These are phyloP conservation scores for Trissolcus basalis DNA, from an alignment of 1,140 invertebrate species.

Conservation along the genomic window DNA sequence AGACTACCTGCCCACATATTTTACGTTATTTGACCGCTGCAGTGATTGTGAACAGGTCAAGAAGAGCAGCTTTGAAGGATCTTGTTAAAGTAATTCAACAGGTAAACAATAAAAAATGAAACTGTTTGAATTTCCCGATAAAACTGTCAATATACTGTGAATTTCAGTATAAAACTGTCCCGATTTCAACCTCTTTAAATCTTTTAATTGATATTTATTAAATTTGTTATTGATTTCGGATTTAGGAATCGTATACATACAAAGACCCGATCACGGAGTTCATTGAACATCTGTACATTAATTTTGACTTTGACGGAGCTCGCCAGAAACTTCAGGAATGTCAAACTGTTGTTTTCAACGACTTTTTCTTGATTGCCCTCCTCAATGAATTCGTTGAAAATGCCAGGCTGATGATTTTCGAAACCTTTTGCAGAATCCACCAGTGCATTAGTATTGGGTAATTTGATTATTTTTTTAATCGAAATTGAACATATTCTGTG, in stretches of 20 bases:
- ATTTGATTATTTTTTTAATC: constrained; percentile 12
- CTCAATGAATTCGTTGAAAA: constrained; percentile 99
- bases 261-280: constrained; percentile 99
- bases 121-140: background rate
- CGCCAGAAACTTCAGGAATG: constrained; percentile 97
- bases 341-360: constrained; percentile 94
- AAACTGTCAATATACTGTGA: no score
- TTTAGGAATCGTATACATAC: constrained; percentile 96
- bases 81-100: constrained; percentile 99
- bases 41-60: constrained; percentile 95
- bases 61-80: constrained; percentile 95
- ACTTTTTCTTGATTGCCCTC: constrained; percentile 98
- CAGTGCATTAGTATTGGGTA: constrained; percentile 97
- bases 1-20: constrained; percentile 99
- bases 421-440: constrained; percentile 99
- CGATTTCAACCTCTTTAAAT: no score
- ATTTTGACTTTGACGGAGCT: constrained; percentile 99
- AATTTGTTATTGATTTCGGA: background rate
- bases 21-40: constrained; percentile 97
- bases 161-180: no score
- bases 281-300: constrained; percentile 98
- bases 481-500: no score
- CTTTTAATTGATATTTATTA: no score
- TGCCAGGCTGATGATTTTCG: constrained; percentile 98
- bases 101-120: constrained; percentile 68